Evolutionary conservation across 2,888 invertebrate species (phyloP), one percentile per base, ranked within the genome.

Genomic region (Lissonota sp.): DNA sequence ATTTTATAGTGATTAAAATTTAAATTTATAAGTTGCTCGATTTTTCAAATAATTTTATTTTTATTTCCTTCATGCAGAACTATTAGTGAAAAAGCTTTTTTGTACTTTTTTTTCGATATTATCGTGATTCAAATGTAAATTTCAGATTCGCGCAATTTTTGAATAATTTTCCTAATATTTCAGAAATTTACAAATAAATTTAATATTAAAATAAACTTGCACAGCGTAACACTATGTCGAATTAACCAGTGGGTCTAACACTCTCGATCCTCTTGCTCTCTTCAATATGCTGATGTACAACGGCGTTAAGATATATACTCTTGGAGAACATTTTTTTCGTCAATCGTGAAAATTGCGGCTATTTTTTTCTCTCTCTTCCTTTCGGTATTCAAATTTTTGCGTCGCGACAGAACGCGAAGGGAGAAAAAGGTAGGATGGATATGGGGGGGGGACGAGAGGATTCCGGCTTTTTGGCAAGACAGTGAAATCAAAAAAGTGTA

Each of bases 121-220:
- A 26, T 26, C 1, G 26, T n/a, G 26, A 26, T 26, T 26, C 26
- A 26, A 26, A 26, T 26, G 1, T 26, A 26, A 26, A 26, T 26
- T 26, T 26, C 1, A 26, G 1, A 26, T 26, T 26, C 26, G 26
- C 26, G 3, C 26, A 3, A 26, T 26, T 26, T 26, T 26, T 26
- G 3, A 26, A 26, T 26, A 26, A 26, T 26, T 26, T 26, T 26
- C 3, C 26, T 26, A 26, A 26, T 26, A 26, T 26, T 26, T 3
- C 26, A 26, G 26, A 26, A 26, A 26, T 26, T 26, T 26, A 26
- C 26, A 26, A 26, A 26, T 26, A 26, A 86, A 84, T 90, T 88
- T 89, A 90, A 90, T 91, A 90, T 89, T 91, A 91, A 91, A 91
- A 91, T 90, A 90, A 91, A 88, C 89, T 90, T 91, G 91, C 85